phyloP scores from a whole-genome alignment of 2,888 invertebrate genomes.

The Syrphus vitripennis region DNA sequence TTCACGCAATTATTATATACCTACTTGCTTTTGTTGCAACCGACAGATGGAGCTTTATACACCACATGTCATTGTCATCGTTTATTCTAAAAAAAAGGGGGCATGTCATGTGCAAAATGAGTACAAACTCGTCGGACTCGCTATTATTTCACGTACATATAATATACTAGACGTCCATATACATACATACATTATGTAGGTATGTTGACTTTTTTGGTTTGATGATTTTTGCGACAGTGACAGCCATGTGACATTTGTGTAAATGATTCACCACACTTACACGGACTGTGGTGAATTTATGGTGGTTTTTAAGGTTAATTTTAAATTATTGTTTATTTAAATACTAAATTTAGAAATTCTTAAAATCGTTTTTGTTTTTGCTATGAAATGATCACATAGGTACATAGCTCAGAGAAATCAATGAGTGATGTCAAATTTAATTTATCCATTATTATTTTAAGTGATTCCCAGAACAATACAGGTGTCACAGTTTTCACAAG shows the following conservation, averaged over 20 bases:
- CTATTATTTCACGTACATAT: neutral
- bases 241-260: neutral
- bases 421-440: slow-evolving; percentile 42
- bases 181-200: no score
- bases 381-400: slow-evolving; percentile 15
- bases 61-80: slow-evolving; percentile 24
- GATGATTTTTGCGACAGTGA: neutral
- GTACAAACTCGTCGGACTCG: neutral
- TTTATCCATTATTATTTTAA: neutral
- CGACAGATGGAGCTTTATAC: slow-evolving; percentile 25
- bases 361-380: neutral
- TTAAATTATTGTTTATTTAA: neutral
- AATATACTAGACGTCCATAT: no score
- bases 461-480: slow-evolving; percentile 48
- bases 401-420: slow-evolving; percentile 28
- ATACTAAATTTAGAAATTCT: neutral
- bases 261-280: slow-evolving; percentile 31
- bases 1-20: neutral
- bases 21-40: neutral
- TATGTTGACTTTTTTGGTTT: slow-evolving; percentile 36
- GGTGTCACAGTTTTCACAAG: slow-evolving; percentile 35
- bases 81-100: slow-evolving; percentile 5
- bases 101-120: neutral
- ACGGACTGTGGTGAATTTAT: slow-evolving; percentile 11
- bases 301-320: slow-evolving; percentile 19